phyloP scores from a whole-genome alignment of 35 echinoderm and acorn worm genomes.

The Diadema setosum region DNA sequence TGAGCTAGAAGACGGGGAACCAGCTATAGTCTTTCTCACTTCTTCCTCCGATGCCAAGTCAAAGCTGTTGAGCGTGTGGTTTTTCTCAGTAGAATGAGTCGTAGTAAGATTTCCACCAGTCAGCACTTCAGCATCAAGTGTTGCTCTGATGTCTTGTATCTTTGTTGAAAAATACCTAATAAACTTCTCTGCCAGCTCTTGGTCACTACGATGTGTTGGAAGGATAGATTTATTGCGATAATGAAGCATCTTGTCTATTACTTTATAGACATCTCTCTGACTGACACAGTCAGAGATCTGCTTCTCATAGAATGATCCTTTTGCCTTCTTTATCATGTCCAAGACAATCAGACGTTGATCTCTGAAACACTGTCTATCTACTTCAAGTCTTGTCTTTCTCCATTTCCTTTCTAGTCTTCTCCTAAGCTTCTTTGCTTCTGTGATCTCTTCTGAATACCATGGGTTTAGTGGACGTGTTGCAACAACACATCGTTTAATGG shows the following conservation, averaged over 20 bases:
- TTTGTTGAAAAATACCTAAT: neutral
- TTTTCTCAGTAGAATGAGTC: neutral
- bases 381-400: neutral
- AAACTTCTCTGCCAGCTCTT: neutral
- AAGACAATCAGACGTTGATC: neutral
- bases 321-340: no score
- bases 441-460: neutral
- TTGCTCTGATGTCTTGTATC: neutral
- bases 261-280: neutral
- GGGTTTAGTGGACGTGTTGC: neutral
- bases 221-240: neutral
- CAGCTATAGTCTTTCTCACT: conserved; percentile 6
- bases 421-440: no score
- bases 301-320: neutral
- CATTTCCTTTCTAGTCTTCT: neutral
- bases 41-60: conserved; percentile 13
- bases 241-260: neutral
- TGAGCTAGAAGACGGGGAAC: neutral
- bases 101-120: neutral
- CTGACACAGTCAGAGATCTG: neutral
- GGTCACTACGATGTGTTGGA: neutral
- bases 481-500: neutral
- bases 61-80: neutral
- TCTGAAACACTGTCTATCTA: neutral
- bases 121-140: neutral